These are phyloP conservation scores for Propithecus perrieri DNA, from an alignment of 2,797 vertebrate genomes.

Conservation along the genomic window DNA sequence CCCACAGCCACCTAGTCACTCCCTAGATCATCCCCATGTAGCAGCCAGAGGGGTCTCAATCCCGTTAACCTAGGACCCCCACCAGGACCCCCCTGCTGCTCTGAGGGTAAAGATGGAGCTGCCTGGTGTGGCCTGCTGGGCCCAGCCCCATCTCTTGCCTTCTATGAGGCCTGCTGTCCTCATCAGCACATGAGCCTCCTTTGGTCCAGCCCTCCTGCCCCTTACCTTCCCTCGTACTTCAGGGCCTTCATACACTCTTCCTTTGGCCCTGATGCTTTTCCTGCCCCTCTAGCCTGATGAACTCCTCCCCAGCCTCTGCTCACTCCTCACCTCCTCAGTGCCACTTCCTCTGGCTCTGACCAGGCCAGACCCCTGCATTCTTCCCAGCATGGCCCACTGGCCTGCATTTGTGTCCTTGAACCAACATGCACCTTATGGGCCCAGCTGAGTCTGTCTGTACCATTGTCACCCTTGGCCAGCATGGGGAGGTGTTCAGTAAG, in stretches of 20 bases:
- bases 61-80: not conserved
- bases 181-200: accelerated
- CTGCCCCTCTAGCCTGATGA: not conserved
- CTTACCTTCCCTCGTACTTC: not conserved
- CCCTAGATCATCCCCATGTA: not conserved
- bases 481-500: too few relatives aligned
- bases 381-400: not conserved
- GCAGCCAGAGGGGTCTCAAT: not conserved
- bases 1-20: not conserved
- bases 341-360: not conserved
- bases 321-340: not conserved
- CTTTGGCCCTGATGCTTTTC: not conserved
- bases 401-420: not conserved
- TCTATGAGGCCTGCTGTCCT: not conserved
- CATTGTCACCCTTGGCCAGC: not conserved
- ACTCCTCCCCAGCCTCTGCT: not conserved
- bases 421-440: accelerated
- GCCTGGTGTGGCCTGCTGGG: not conserved
- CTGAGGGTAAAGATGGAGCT: not conserved
- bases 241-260: not conserved
- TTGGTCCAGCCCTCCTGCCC: not conserved
- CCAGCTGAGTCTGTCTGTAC: not conserved
- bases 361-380: not conserved
- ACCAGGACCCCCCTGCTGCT: not conserved
- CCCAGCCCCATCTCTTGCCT: not conserved